These are phyloP conservation scores for Capitulum mitella DNA, from an alignment of 2,888 invertebrate genomes.

Conservation along the genomic window DNA sequence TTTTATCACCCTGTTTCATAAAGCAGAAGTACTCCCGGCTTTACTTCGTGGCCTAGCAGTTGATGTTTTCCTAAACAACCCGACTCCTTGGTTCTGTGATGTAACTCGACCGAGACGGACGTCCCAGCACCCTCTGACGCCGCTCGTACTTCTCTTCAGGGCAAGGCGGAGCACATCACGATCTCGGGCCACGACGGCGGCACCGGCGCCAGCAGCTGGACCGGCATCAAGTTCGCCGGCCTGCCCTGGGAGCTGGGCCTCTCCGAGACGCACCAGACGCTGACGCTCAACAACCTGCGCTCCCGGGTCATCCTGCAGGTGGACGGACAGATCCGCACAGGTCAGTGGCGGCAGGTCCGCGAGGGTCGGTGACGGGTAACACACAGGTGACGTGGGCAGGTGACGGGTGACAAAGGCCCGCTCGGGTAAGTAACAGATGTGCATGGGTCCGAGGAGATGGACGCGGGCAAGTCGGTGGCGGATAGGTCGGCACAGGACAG, in stretches of 20 bases:
- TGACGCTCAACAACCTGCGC: constrained; percentile 84
- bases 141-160: constrained; percentile 48
- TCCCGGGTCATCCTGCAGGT: constrained; percentile 92
- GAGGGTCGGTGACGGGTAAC: too few relatives aligned
- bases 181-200: constrained; percentile 99
- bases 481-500: constrained; percentile 35
- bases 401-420: too few relatives aligned
- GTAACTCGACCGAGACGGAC: too few relatives aligned
- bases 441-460: constrained; percentile 40
- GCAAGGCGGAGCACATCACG: constrained; percentile 96
- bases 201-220: constrained; percentile 98
- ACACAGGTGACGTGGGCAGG: too few relatives aligned
- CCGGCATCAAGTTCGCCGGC: constrained; percentile 96
- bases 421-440: background rate
- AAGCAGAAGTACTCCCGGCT: too few relatives aligned
- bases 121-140: too few relatives aligned
- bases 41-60: too few relatives aligned
- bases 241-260: constrained; percentile 98
- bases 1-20: too few relatives aligned
- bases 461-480: constrained; percentile 68
- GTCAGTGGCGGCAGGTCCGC: too few relatives aligned
- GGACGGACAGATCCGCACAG: constrained; percentile 62
- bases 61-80: too few relatives aligned
- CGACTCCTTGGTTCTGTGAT: too few relatives aligned
- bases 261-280: constrained; percentile 95